Percentiles rank a stretch among this genome's conserved stretches.
Evolutionary conservation across 2,113 vertebrate species (phyloP).

Genomic region (Pseudolaguvia tuberculata): DNA sequence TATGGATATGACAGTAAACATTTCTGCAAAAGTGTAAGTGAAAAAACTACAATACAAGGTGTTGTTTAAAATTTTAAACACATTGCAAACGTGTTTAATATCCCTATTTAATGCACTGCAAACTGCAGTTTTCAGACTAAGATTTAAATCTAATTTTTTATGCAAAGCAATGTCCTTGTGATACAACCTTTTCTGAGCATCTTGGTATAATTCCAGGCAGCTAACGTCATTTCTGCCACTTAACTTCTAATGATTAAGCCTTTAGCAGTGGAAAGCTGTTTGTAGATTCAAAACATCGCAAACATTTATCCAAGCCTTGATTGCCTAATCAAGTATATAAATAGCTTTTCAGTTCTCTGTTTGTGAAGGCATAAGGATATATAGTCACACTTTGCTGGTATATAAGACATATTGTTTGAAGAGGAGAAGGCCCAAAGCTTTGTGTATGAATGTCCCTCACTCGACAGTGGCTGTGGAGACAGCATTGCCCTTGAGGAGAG

Average conservation of each 20-base stretch:
- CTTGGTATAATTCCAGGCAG: slow-evolving; percentile 16
- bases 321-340: background rate
- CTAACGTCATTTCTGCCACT: slow-evolving; percentile 6
- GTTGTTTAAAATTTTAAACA: background rate
- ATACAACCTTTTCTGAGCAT: background rate
- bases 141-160: slow-evolving; percentile 4
- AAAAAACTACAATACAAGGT: background rate
- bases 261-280: background rate
- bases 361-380: background rate
- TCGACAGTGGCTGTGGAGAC: slow-evolving; percentile 28
- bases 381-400: background rate
- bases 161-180: slow-evolving; percentile 9
- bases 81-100: background rate
- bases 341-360: background rate
- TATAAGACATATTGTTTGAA: background rate
- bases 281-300: background rate
- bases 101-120: background rate
- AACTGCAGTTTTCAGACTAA: no score
- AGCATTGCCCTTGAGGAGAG: slow-evolving; percentile 46
- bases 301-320: background rate
- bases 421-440: background rate
- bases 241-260: slow-evolving; percentile 7
- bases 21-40: background rate
- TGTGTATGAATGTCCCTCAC: background rate
- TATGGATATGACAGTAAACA: background rate